Evolutionary conservation across 1,140 invertebrate species (phyloP), one percentile per base, ranked within the genome.

Genomic region (Heliconius hermathena): DNA sequence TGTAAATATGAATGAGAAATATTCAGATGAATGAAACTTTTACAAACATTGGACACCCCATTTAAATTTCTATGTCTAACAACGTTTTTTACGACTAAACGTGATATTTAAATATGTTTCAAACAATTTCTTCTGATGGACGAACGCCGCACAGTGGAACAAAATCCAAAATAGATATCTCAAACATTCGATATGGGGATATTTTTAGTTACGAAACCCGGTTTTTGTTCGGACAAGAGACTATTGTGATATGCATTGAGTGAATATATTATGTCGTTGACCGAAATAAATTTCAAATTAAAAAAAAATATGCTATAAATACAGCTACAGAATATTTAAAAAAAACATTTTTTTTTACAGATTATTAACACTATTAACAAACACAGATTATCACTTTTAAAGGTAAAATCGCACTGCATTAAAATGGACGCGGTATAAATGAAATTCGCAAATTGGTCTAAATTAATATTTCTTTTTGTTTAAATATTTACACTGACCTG

Each of bases 121-220:
- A 29, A 79, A 83, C 83, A 84, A 78, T 60, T 41, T 36, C 57
- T 77, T 71, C 75, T 83, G 81, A 77, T 84, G 79, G 71, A 88
- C 84, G 81, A 78, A 81, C 83, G 82, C 33, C 83, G 82, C 82
- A 88, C 87, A 91, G 83, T 88, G 79, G 82, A 91, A 90, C 87
- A 88, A 90, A 87, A 74, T 91, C 90, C 83, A 89, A 94, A 94
- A 94, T 94, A 94, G 91, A 91, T 88, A 91, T 92, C 87, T 89
- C 91, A 93, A 93, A 94, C 93, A 94, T 93, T 92, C 88, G 91
- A 94, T 94, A 93, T 88, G 89, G 85, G 88, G 89, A 87, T 94
- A 94, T 94, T 93, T 94, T 89, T 94, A 94, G 93, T 90, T 87
- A 57, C 88, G 87, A 92, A 94, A 93, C 93, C 93, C 87, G 91